Evolutionary conservation across 2,113 vertebrate genomes (phyloP).

Genomic region (Ciconia boyciana): DNA sequence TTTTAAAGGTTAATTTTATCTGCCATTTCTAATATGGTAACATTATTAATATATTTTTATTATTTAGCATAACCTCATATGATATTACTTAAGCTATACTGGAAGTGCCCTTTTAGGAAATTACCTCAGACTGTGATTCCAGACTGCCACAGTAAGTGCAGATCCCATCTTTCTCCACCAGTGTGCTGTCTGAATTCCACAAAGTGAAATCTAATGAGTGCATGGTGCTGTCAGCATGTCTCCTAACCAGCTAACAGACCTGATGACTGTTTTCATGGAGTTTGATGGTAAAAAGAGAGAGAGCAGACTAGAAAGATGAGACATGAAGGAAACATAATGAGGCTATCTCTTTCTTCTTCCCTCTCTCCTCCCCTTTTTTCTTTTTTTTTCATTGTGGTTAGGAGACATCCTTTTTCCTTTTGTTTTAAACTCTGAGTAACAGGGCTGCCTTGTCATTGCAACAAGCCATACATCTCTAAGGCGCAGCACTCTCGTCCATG

Average conservation of each 20-base stretch:
- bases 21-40: background rate
- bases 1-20: background rate
- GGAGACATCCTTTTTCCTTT: background rate
- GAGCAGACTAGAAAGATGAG: background rate
- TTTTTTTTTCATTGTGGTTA: background rate
- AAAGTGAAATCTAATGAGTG: background rate
- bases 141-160: background rate
- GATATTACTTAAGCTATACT: background rate
- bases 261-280: background rate
- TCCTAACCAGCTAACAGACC: constrained; percentile 13
- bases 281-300: background rate
- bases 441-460: background rate
- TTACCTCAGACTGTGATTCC: background rate
- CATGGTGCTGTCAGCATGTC: background rate
- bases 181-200: background rate
- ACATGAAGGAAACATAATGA: background rate
- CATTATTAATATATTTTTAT: background rate
- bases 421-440: background rate
- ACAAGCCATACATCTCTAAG: background rate
- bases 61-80: background rate
- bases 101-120: background rate
- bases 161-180: background rate
- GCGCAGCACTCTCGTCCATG: background rate
- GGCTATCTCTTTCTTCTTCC: background rate
- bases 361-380: background rate